These are phyloP conservation scores for Scaptomyza caliginosa DNA, from an alignment of 2,888 invertebrate species.

Conservation along the genomic window DNA sequence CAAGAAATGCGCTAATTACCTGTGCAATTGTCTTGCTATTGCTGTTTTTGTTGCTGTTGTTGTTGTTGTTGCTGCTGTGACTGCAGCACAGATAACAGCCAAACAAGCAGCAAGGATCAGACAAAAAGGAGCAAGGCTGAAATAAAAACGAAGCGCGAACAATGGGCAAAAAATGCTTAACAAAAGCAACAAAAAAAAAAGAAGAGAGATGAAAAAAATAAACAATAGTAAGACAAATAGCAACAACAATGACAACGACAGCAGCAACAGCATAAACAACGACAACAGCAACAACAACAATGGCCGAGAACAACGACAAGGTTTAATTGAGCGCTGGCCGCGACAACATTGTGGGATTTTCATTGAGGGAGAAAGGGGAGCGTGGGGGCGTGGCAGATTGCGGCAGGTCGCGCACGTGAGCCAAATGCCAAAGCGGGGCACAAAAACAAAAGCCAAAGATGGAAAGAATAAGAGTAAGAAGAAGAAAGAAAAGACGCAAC, in stretches of 20 bases:
- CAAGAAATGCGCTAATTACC: constrained; percentile 56
- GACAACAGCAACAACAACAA: constrained; percentile 14
- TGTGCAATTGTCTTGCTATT: constrained; percentile 34
- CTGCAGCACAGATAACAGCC: constrained; percentile 40
- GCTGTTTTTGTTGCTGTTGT: constrained; percentile 1
- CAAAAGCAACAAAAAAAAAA: constrained; percentile 23
- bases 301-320: constrained; percentile 27
- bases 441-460: neutral
- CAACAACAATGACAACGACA: constrained; percentile 31
- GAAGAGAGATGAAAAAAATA: constrained; percentile 18
- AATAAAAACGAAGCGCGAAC: constrained; percentile 28
- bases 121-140: constrained; percentile 25
- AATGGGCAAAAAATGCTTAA: constrained; percentile 31
- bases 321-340: constrained; percentile 65
- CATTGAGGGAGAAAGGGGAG: neutral
- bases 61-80: constrained; percentile 15
- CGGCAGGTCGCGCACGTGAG: constrained; percentile 59
- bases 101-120: constrained; percentile 39
- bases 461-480: constrained; percentile 1
- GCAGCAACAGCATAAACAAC: constrained; percentile 17
- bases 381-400: constrained; percentile 24
- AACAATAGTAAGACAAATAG: constrained; percentile 31
- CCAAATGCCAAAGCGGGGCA: constrained; percentile 47
- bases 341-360: constrained; percentile 13
- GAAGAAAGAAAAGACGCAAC: constrained; percentile 34